Evolutionary conservation across 2,888 invertebrate genomes (phyloP).

Genomic region (Zygaena filipendulae): DNA sequence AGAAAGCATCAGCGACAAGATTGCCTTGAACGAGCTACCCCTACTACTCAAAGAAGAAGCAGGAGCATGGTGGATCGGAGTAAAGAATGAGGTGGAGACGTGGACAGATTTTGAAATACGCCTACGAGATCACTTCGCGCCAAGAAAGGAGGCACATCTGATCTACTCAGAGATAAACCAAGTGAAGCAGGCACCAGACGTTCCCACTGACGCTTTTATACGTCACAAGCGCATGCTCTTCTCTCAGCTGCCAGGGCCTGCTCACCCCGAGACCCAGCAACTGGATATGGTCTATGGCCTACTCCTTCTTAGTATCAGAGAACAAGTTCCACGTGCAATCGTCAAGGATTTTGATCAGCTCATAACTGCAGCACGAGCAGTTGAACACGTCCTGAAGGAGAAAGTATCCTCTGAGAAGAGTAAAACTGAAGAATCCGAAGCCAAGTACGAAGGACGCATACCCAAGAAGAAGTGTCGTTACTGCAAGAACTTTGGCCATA

Average conservation of each 20-base stretch:
- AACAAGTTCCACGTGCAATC: slow-evolving; percentile 1
- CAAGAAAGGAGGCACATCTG: slow-evolving; percentile 8
- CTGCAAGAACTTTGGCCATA: slow-evolving; percentile 9
- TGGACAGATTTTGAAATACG: slow-evolving; percentile 13
- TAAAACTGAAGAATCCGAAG: neutral
- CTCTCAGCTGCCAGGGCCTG: slow-evolving; percentile 3
- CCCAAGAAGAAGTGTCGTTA: no score
- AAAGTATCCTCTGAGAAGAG: slow-evolving; percentile 1
- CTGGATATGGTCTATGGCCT: slow-evolving; percentile 7
- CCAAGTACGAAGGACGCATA: neutral
- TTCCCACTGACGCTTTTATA: slow-evolving; percentile 7
- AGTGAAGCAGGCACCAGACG: slow-evolving; percentile 4
- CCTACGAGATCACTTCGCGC: slow-evolving; percentile 12
- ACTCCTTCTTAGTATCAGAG: slow-evolving; percentile 1
- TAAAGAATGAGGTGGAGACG: slow-evolving; percentile 8
- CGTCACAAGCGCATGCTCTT: slow-evolving; percentile 6
- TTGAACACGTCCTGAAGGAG: slow-evolving; percentile 2
- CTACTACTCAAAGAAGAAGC: slow-evolving; percentile 13
- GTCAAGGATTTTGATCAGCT: neutral
- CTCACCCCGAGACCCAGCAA: slow-evolving; percentile 2
- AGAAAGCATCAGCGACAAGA: slow-evolving; percentile 9
- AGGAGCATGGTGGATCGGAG: slow-evolving; percentile 14
- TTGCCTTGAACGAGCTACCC: slow-evolving; percentile 10
- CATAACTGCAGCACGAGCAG: slow-evolving; percentile 1
- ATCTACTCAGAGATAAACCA: slow-evolving; percentile 11